Evolutionary conservation across 1,140 invertebrate genomes (phyloP).

Genomic region (Melipona quadrifasciata): DNA sequence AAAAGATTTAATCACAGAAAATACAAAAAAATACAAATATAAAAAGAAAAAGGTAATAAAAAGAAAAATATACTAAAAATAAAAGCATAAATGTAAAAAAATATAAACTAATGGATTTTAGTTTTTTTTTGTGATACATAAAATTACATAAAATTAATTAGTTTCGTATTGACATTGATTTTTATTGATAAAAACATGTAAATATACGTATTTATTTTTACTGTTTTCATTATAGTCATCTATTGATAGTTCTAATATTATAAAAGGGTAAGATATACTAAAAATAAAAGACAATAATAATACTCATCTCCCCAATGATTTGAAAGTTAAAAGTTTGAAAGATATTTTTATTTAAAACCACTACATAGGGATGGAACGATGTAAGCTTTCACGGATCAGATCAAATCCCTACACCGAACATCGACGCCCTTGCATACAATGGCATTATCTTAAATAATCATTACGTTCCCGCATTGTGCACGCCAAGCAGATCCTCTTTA

Average conservation of each 20-base stretch:
- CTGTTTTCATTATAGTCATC: background rate
- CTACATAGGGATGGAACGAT: constrained; percentile 92
- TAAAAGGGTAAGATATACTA: background rate
- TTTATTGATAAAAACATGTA: background rate
- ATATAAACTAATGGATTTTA: too few species aligned
- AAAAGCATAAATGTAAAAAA: background rate
- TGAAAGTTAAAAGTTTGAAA: background rate
- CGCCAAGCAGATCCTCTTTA: constrained; percentile 89
- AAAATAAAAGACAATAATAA: background rate
- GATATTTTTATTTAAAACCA: constrained; percentile 7
- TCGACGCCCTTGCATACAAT: constrained; percentile 90
- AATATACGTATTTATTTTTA: too few species aligned
- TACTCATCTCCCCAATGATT: background rate
- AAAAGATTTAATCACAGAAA: too few species aligned
- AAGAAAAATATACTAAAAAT: background rate
- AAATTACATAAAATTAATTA: too few species aligned
- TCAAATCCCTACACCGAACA: constrained; percentile 92
- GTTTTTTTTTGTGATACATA: too few species aligned
- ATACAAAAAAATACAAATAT: too few species aligned
- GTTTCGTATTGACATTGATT: background rate
- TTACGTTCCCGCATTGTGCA: constrained; percentile 90
- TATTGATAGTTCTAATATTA: background rate
- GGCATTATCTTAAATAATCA: constrained; percentile 89
- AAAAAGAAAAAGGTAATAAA: background rate
- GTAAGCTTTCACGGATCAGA: constrained; percentile 94